Percentiles rank a stretch among this genome's conserved stretches.
Conservation (phyloP, 2,888 invertebrate species). For the Drosophila formosana region DNA sequence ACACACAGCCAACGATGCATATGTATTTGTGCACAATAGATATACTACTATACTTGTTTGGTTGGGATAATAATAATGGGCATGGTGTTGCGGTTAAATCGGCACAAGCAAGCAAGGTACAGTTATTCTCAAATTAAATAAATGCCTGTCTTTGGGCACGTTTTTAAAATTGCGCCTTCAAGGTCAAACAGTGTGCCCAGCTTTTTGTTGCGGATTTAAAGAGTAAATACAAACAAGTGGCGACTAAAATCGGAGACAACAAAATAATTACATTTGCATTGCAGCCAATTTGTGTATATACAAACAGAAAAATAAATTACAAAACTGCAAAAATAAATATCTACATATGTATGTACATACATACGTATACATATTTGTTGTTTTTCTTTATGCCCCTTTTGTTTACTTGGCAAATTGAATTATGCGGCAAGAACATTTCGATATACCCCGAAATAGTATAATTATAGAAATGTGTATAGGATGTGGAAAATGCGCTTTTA, state of each 20-base stretch:
- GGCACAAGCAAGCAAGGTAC: conserved; percentile 36
- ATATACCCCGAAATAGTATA: neutral
- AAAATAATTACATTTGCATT: conserved; percentile 48
- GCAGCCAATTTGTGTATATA: conserved; percentile 9
- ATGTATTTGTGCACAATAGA: conserved; percentile 28
- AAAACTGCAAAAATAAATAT: conserved; percentile 12
- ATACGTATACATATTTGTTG: neutral
- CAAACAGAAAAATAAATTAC: conserved; percentile 30
- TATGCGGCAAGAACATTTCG: conserved; percentile 11
- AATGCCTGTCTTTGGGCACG: conserved; percentile 28
- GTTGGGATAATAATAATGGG: conserved; percentile 17
- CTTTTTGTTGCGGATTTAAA: conserved; percentile 8
- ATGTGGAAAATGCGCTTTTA: conserved; percentile 22
- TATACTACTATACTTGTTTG: conserved; percentile 24
- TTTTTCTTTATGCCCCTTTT: conserved; percentile 18
- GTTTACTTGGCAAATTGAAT: conserved; percentile 39
- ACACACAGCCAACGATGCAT: conserved; percentile 12
- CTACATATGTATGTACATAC: neutral
- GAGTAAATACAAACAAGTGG: conserved; percentile 29
- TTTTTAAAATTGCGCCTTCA: conserved; percentile 30
- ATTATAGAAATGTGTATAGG: conserved; percentile 7
- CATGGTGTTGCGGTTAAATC: conserved; percentile 21
- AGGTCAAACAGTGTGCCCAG: conserved; percentile 24
- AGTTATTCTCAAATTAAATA: conserved; percentile 29
- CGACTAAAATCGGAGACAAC: conserved; percentile 1